Evolutionary conservation across 2,113 vertebrate genomes (phyloP), one percentile per base, ranked within the genome.

Genomic region (Martes martes): DNA sequence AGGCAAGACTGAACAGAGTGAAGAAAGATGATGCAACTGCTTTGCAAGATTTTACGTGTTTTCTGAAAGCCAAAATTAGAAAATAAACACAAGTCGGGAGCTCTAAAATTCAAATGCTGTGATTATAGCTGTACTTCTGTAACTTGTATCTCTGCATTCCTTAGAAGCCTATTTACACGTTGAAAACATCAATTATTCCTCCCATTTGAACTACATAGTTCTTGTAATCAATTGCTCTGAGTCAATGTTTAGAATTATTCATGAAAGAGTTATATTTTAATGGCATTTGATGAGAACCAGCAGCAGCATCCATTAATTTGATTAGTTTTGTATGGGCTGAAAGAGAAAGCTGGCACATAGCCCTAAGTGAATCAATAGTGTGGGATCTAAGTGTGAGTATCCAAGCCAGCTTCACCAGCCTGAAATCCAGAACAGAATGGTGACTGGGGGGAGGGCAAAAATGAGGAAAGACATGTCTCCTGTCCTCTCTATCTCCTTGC

Each of bases 141-240:
- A 96, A 81, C 85, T 76, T 73, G n/a, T 96, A 80, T 95, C 81
- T 97, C 71, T 69, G 96, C 97, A 96, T 97, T 96, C 95, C 84
- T 98, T 65, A 86, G 45, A 94, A 97, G 84, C 92, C 52, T 94
- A 97, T 98, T 98, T 98, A 97, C 97, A 98, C 98, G 90, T 87
- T 97, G 96, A 97, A 98, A 92, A 97, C 97, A 97, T 98, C 97
- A 98, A 89, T 98, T 98, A 97, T 97, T 89, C 95, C 95, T 97
- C 97, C 94, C 71, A 52, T 90, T 92, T 92, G 82, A 97, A 95
- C 97, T 89, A 76, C 16, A 2, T 90, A 83, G 78, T 69, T 92
- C 87, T 87, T 96, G 63, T 96, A 95, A 97, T 97, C 96, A 96
- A 98, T 98, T 97, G 95, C 93, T 52, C 74, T 96, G 96, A 96